Conservation (phyloP, 2,113 vertebrate genomes). For the Ictalurus punctatus region DNA sequence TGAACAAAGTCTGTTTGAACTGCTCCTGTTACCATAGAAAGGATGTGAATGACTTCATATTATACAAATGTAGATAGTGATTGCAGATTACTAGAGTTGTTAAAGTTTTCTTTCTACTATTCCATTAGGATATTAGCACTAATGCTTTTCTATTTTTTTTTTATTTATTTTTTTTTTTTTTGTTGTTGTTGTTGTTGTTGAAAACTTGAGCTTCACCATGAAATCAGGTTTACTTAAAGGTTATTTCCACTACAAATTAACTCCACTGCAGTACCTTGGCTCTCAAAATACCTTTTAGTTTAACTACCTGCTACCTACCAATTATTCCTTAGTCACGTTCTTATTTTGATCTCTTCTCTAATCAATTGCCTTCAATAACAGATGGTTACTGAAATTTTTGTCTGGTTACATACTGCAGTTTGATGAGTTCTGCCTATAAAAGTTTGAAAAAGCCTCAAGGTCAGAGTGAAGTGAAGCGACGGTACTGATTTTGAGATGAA, state of each 20-base stretch:
- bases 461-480: slow-evolving; percentile 38
- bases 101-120: not conserved
- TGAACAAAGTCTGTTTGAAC: slow-evolving; percentile 43
- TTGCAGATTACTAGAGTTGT: not conserved
- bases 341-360: slow-evolving; percentile 30
- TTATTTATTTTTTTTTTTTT: too few relatives aligned
- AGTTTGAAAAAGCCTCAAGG: slow-evolving; percentile 33
- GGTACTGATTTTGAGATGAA: slow-evolving; percentile 46
- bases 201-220: not conserved
- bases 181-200: not conserved
- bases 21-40: slow-evolving; percentile 53
- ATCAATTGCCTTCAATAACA: slow-evolving; percentile 34
- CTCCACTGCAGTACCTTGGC: not conserved
- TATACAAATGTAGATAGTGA: not conserved
- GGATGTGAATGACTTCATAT: slow-evolving; percentile 19
- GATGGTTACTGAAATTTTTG: slow-evolving; percentile 24
- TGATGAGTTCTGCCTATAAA: slow-evolving; percentile 27
- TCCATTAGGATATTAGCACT: not conserved
- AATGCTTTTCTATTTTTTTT: not conserved
- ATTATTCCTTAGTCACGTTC: not conserved
- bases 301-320: not conserved
- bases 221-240: not conserved
- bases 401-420: slow-evolving; percentile 14
- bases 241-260: not conserved
- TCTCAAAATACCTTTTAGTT: slow-evolving; percentile 16